Evolutionary conservation across 2,888 invertebrate genomes (phyloP).

Genomic region (Drosophila fulvimacula): DNA sequence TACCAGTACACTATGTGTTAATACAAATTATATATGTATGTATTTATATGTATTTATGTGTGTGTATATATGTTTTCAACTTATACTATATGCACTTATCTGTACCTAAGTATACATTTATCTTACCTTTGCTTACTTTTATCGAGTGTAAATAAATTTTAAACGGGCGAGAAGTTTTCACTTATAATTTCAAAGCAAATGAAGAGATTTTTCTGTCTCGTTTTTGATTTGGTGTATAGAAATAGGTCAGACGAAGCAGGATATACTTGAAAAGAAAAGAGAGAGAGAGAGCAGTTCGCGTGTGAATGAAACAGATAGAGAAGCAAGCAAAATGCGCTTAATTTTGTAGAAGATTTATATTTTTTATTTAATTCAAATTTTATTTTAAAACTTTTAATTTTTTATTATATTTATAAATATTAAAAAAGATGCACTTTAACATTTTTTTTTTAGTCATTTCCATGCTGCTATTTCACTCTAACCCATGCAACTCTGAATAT

Average conservation of each 20-base stretch:
- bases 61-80: conserved; percentile 2
- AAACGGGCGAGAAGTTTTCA: not conserved
- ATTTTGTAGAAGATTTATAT: not conserved
- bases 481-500: conserved; percentile 28
- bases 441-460: not conserved
- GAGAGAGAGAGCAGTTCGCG: conserved; percentile 7
- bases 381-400: not conserved
- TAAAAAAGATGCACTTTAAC: not conserved
- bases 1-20: conserved; percentile 16
- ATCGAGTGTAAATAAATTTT: conserved; percentile 6
- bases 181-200: not conserved
- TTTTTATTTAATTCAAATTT: not conserved
- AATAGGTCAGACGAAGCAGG: not conserved
- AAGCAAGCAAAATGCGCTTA: conserved; percentile 6
- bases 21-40: conserved; percentile 1
- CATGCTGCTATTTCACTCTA: conserved; percentile 28
- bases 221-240: not conserved
- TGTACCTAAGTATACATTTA: conserved; percentile 20
- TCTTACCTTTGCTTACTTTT: conserved; percentile 12
- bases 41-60: not conserved
- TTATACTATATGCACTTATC: conserved; percentile 18
- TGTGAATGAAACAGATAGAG: conserved; percentile 2
- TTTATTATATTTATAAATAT: not conserved
- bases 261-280: not conserved
- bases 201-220: conserved; percentile 3